A percentile compares a stretch with the other conserved stretches of the same genome.
Evolutionary conservation across 2,797 vertebrate genomes (phyloP).

Genomic region (Alectoris magna): DNA sequence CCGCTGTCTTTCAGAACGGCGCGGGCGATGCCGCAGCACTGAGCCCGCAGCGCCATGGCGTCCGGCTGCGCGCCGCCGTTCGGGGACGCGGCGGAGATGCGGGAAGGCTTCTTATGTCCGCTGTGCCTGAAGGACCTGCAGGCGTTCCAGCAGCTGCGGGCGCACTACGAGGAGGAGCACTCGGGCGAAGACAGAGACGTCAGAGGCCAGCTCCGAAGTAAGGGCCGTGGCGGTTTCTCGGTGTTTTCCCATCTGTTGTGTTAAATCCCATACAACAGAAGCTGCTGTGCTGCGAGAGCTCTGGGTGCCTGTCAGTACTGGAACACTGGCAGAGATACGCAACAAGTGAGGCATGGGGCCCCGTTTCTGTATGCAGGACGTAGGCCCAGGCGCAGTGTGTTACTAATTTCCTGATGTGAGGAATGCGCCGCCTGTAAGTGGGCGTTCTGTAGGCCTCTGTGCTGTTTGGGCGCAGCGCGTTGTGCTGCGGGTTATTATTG

Average conservation of each 20-base stretch:
- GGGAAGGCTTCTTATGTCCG: conserved; percentile 96
- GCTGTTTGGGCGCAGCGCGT: background rate
- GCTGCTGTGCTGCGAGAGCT: background rate
- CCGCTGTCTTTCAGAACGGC: too few species aligned
- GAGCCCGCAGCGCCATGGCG: conserved; percentile 81
- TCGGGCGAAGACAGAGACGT: conserved; percentile 90
- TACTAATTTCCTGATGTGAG: background rate
- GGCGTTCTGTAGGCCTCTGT: background rate
- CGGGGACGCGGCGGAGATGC: conserved; percentile 88
- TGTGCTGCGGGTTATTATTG: background rate
- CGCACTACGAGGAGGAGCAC: conserved; percentile 97
- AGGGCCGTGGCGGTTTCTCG: conserved; percentile 28
- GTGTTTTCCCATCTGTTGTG: background rate
- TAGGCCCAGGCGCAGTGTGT: too few species aligned
- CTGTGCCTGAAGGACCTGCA: conserved; percentile 96
- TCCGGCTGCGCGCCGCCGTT: conserved; percentile 86
- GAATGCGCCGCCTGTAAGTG: too few species aligned
- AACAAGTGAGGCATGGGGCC: too few species aligned
- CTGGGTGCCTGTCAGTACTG: too few species aligned
- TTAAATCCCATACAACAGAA: too few species aligned
- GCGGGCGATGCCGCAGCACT: background rate
- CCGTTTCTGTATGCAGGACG: too few species aligned
- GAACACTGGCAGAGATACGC: too few species aligned
- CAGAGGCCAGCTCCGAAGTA: conserved; percentile 92
- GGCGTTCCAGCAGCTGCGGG: conserved; percentile 94